Evolutionary conservation across 2,888 invertebrate genomes (phyloP).

Genomic region (Bombylius major): DNA sequence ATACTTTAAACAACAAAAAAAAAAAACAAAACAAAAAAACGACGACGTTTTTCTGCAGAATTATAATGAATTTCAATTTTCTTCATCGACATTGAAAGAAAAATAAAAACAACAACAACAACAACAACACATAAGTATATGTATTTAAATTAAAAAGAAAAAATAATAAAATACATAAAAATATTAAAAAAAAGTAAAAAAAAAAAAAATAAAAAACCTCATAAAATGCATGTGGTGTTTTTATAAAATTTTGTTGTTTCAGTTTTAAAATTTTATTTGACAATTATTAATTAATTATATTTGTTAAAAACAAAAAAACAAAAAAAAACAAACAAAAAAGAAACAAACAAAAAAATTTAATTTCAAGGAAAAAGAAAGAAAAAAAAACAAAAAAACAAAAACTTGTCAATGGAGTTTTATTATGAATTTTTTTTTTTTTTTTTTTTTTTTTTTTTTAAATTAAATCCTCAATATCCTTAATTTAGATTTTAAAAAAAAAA

Average conservation of each 20-base stretch:
- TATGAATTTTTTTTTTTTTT: too few relatives aligned
- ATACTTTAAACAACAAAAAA: not conserved
- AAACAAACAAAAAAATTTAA: too few relatives aligned
- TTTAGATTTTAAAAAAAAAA: too few relatives aligned
- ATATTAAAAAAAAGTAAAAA: not conserved
- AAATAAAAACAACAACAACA: slow-evolving; percentile 1
- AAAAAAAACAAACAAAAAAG: not conserved
- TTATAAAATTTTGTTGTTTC: slow-evolving; percentile 21
- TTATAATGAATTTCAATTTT: slow-evolving; percentile 13
- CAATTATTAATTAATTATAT: slow-evolving; percentile 15
- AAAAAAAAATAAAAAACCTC: slow-evolving; percentile 12
- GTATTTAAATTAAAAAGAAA: not conserved
- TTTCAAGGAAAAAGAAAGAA: too few relatives aligned
- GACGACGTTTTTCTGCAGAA: slow-evolving; percentile 20
- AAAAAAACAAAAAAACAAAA: too few relatives aligned
- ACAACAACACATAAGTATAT: too few relatives aligned
- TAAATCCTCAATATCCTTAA: too few relatives aligned
- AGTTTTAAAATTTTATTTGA: slow-evolving; percentile 14
- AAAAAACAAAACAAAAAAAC: slow-evolving; percentile 20
- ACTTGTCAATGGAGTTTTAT: too few relatives aligned
- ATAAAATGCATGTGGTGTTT: slow-evolving; percentile 24
- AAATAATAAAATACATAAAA: not conserved
- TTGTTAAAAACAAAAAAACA: slow-evolving; percentile 11
- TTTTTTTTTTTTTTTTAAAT: too few relatives aligned
- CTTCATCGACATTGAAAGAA: slow-evolving; percentile 15